Percentiles rank a stretch among this genome's conserved stretches.
These are phyloP conservation scores for Talpa occidentalis DNA, from an alignment of 2,113 vertebrate genomes.

Conservation along the genomic window DNA sequence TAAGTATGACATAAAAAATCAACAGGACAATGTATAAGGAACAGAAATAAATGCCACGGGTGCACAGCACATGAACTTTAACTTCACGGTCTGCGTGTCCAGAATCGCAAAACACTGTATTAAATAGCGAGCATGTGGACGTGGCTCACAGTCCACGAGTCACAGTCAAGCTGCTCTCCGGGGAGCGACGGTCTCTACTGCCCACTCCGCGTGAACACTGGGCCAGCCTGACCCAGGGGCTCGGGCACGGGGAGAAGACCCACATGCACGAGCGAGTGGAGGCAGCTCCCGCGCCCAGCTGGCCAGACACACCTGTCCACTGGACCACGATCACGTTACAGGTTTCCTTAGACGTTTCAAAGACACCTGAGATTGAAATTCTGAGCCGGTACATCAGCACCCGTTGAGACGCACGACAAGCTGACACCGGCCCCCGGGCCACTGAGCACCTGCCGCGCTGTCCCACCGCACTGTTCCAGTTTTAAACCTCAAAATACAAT, in stretches of 20 bases:
- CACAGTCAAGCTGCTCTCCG: no score
- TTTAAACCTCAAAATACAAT: neutral
- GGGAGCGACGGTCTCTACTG: no score
- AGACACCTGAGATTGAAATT: neutral
- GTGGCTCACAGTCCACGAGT: no score
- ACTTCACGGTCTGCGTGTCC: neutral
- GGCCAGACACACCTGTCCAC: no score
- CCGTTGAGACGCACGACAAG: neutral
- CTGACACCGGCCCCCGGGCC: accelerated
- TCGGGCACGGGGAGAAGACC: neutral
- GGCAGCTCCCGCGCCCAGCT: no score
- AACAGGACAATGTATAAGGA: neutral
- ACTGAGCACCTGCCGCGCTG: no score
- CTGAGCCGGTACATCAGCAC: neutral
- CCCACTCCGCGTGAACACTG: no score
- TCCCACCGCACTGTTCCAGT: neutral
- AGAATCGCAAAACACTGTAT: neutral
- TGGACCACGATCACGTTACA: neutral
- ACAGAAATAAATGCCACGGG: neutral
- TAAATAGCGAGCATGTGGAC: no score
- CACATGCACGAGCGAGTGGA: no score
- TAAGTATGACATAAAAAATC: neutral
- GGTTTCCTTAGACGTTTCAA: neutral
- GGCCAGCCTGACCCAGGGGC: neutral
- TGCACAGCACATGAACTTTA: neutral